phyloP scores from a whole-genome alignment of 2,797 vertebrate species.

The Neosilurus mollespiculum region DNA sequence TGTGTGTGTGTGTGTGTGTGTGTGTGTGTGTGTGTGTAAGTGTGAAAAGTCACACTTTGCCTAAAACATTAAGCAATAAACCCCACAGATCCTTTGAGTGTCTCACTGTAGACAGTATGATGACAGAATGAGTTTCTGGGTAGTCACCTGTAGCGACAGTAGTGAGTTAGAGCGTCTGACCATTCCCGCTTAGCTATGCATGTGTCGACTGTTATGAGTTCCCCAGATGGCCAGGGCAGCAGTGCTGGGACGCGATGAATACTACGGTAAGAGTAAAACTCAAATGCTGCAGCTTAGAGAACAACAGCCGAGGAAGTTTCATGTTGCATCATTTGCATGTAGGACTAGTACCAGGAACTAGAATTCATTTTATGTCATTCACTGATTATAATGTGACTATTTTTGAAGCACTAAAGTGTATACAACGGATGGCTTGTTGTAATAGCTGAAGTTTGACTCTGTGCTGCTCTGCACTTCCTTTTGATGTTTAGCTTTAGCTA shows the following conservation, averaged over 20 bases:
- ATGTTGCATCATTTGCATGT: neutral
- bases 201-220: constrained; percentile 22
- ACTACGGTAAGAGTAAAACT: constrained; percentile 47
- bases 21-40: constrained; percentile 19
- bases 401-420: neutral
- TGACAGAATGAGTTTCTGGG: constrained; percentile 29
- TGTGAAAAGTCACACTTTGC: constrained; percentile 48
- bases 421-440: neutral
- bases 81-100: constrained; percentile 29
- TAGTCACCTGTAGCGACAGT: constrained; percentile 15
- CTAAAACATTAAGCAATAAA: constrained; percentile 34
- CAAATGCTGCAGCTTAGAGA: constrained; percentile 7
- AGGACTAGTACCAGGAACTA: neutral
- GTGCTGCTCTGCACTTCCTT: neutral
- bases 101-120: constrained; percentile 38
- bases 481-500: neutral
- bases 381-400: neutral
- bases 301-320: neutral
- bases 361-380: neutral
- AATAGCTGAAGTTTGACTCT: neutral
- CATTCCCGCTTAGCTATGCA: neutral
- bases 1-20: constrained; percentile 29
- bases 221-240: constrained; percentile 22
- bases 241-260: constrained; percentile 15
- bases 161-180: constrained; percentile 15